These are phyloP conservation scores for Sebastes hopkinsi DNA, from an alignment of 2,797 vertebrate species.

Conservation along the genomic window DNA sequence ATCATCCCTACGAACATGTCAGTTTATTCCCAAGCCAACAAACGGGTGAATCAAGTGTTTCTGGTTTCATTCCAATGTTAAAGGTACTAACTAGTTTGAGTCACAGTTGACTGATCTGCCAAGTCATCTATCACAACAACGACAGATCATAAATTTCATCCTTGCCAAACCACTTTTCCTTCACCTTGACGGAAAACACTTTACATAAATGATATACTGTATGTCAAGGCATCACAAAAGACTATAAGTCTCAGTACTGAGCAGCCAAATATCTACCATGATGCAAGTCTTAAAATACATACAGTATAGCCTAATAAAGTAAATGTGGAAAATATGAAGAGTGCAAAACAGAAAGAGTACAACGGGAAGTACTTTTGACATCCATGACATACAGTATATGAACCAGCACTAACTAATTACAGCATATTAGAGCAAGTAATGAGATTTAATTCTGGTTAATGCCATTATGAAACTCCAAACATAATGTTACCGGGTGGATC, in stretches of 20 bases:
- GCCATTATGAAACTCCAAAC: background rate
- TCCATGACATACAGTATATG: background rate
- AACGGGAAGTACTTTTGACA: background rate
- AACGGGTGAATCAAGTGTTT: slow-evolving; percentile 51
- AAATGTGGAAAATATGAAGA: background rate
- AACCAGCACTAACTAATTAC: background rate
- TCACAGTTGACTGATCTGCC: slow-evolving; percentile 5
- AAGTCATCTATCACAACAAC: slow-evolving; percentile 12
- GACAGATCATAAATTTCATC: background rate
- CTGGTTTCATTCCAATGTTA: slow-evolving; percentile 36
- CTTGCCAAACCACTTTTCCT: background rate
- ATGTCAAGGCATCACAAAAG: background rate
- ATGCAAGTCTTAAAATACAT: background rate
- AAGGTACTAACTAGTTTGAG: slow-evolving; percentile 21
- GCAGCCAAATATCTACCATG: background rate
- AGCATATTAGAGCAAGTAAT: background rate
- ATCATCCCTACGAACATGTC: background rate
- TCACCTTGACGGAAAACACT: background rate
- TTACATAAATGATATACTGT: background rate
- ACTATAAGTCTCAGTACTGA: background rate
- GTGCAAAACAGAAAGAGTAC: background rate
- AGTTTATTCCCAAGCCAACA: background rate
- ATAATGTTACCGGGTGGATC: background rate
- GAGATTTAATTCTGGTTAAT: background rate
- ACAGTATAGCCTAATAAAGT: background rate